Evolutionary conservation across 2,113 vertebrate species (phyloP).

Genomic region (Cyphomyrus plagiostoma): DNA sequence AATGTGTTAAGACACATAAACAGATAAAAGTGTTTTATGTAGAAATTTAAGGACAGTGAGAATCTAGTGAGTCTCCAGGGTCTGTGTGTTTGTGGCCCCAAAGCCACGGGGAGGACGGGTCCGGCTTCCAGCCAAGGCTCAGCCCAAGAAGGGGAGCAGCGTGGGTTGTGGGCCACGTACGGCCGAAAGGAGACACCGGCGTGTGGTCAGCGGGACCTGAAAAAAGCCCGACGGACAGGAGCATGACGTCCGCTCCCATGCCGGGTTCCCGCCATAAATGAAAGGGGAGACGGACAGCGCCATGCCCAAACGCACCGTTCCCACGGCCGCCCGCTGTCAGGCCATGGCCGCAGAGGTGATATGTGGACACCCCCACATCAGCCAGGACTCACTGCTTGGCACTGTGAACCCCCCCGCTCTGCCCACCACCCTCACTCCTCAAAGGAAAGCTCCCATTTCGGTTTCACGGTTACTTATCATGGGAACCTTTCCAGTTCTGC

Average conservation of each 20-base stretch:
- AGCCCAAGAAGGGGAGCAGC: background rate
- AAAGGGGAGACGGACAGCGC: background rate
- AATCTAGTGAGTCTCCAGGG: background rate
- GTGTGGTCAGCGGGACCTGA: background rate
- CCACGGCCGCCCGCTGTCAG: background rate
- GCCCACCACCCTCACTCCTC: conserved; percentile 29
- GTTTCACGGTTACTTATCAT: conserved; percentile 55
- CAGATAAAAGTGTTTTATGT: background rate
- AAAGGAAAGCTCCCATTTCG: conserved; percentile 50
- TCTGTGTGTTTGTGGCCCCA: background rate
- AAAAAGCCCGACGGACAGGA: background rate
- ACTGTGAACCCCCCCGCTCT: conserved; percentile 14
- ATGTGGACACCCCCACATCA: background rate
- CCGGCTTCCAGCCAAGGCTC: background rate
- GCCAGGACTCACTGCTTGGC: conserved; percentile 25
- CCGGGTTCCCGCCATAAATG: background rate
- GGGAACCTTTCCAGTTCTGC: conserved; percentile 45
- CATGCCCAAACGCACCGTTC: background rate
- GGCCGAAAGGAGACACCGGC: background rate
- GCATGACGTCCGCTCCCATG: background rate
- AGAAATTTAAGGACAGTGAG: background rate
- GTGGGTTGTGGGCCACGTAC: background rate
- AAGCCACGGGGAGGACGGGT: background rate
- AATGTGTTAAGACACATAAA: background rate
- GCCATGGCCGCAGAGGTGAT: background rate